These are phyloP conservation scores for Manis crassicaudata DNA, from an alignment of 2,797 vertebrate species.

Conservation along the genomic window DNA sequence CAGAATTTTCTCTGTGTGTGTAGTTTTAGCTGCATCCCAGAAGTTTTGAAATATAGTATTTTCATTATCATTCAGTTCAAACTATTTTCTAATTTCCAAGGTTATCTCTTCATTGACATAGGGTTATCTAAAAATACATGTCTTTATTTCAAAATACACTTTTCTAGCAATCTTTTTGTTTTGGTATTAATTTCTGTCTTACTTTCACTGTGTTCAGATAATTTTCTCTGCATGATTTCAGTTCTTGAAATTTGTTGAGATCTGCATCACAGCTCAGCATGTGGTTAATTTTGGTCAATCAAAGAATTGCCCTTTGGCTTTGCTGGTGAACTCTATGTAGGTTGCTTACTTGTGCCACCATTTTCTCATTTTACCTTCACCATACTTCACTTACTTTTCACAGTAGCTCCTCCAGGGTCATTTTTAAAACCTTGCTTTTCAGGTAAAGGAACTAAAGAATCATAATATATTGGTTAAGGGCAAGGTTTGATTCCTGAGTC, in stretches of 20 bases:
- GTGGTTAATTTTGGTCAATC: not conserved
- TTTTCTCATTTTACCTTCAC: not conserved
- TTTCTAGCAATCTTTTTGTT: not conserved
- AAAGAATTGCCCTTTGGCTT: not conserved
- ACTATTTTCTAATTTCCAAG: not conserved
- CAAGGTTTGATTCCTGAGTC: not conserved
- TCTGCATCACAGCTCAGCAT: not conserved
- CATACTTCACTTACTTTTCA: not conserved
- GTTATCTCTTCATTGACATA: constrained; percentile 27
- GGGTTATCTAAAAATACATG: not conserved
- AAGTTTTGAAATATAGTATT: not conserved
- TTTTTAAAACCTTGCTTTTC: not conserved
- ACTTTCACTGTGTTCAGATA: not conserved
- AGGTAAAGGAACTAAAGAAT: not conserved
- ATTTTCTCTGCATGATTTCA: not conserved
- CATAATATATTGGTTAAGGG: not conserved
- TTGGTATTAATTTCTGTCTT: not conserved
- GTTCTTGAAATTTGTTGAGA: not conserved
- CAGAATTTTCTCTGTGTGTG: not conserved
- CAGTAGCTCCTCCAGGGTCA: not conserved
- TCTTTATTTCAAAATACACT: not conserved
- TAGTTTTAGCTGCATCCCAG: not conserved
- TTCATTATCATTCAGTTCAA: not conserved
- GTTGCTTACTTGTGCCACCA: not conserved
- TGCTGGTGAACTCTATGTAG: not conserved